phyloP scores from a whole-genome alignment of 2,888 invertebrate species.

The Protodeltote pygarga region DNA sequence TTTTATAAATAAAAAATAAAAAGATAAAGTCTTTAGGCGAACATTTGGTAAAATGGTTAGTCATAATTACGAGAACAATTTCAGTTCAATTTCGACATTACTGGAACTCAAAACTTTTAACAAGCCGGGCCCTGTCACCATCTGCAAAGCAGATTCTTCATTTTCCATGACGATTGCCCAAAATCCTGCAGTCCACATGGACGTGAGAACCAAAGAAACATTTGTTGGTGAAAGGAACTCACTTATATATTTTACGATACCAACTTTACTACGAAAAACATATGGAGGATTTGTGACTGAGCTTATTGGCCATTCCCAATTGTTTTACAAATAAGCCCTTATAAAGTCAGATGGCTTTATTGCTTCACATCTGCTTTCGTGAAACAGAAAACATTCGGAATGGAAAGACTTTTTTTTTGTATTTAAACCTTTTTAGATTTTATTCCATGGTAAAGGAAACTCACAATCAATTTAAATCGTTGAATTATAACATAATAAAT shows the following conservation, averaged over 20 bases:
- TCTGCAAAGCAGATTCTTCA: constrained; percentile 79
- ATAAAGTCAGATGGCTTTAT: constrained; percentile 58
- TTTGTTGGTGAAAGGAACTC: constrained; percentile 71
- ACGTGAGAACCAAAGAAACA: constrained; percentile 75
- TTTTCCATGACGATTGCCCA: constrained; percentile 68
- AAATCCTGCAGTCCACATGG: constrained; percentile 81
- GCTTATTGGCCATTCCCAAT: constrained; percentile 52
- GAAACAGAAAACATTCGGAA: constrained; percentile 30
- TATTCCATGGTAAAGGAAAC: background rate
- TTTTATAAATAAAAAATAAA: constrained; percentile 12
- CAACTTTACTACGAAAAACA: constrained; percentile 43
- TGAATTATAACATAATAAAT: constrained; percentile 24
- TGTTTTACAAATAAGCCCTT: constrained; percentile 59
- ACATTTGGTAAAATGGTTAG: constrained; percentile 30
- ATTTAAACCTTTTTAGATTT: background rate
- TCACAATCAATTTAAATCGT: background rate
- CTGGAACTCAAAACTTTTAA: constrained; percentile 74
- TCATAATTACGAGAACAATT: constrained; percentile 35
- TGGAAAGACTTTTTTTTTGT: background rate
- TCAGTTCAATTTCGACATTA: constrained; percentile 59
- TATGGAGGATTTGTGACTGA: constrained; percentile 33
- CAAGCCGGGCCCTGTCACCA: constrained; percentile 65
- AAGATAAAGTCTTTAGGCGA: constrained; percentile 16
- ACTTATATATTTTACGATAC: constrained; percentile 61
- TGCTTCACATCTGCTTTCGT: constrained; percentile 55